phyloP scores from a whole-genome alignment of 2,113 vertebrate genomes.

The Anser cygnoides region DNA sequence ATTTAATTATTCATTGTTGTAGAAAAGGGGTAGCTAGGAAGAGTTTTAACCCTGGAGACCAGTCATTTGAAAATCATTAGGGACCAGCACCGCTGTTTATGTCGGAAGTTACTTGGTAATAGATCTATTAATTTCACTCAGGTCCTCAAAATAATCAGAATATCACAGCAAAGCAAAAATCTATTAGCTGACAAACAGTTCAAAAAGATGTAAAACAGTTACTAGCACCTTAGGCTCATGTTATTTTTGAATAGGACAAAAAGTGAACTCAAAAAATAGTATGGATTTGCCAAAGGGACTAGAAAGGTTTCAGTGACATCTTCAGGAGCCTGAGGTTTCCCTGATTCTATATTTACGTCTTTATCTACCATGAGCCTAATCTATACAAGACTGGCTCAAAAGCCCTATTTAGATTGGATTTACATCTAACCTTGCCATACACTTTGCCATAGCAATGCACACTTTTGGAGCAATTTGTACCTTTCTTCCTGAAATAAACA shows the following conservation, averaged over 20 bases:
- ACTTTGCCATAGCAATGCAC: neutral
- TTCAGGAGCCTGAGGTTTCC: neutral
- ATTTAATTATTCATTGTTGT: neutral
- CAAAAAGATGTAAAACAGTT: neutral
- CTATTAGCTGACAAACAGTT: neutral
- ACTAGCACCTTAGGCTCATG: neutral
- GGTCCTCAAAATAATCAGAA: neutral
- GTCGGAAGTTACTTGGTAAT: neutral
- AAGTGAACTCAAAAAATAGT: neutral
- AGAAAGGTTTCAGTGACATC: neutral
- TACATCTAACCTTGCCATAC: neutral
- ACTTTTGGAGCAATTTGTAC: neutral
- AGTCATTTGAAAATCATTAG: neutral
- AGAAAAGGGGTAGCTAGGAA: neutral
- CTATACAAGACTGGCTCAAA: neutral
- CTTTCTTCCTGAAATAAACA: neutral
- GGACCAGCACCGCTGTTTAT: neutral
- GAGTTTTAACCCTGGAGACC: neutral
- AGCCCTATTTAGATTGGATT: neutral
- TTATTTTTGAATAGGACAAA: neutral
- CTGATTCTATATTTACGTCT: neutral
- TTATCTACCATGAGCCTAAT: neutral
- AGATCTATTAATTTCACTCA: neutral
- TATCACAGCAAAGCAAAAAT: neutral
- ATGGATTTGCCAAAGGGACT: neutral